These are phyloP conservation scores for Amazona vittata DNA, from an alignment of 2,113 vertebrate species.

Conservation along the genomic window DNA sequence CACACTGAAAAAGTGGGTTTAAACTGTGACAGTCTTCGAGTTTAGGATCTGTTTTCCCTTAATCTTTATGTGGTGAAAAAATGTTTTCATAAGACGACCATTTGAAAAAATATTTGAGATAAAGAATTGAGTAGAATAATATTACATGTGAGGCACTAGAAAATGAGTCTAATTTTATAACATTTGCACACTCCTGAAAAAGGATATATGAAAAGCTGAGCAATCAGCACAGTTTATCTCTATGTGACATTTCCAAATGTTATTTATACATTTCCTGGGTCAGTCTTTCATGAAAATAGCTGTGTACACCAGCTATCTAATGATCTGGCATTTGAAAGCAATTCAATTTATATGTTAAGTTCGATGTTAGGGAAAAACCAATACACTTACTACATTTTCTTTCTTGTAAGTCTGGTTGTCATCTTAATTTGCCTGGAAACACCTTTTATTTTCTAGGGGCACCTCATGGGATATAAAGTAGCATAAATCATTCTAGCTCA, in stretches of 20 bases:
- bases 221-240: constrained; percentile 40
- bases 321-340: constrained; percentile 46
- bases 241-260: constrained; percentile 42
- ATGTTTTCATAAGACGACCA: not conserved
- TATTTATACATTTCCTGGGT: constrained; percentile 56
- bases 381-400: not conserved
- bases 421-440: constrained; percentile 7
- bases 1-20: not conserved
- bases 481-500: not conserved
- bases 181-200: not conserved
- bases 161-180: constrained; percentile 33
- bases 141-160: not conserved
- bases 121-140: not conserved
- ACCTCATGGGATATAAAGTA: not conserved
- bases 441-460: not conserved
- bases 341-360: constrained; percentile 58
- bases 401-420: constrained; percentile 3
- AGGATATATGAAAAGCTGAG: not conserved
- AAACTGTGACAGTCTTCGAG: not conserved
- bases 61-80: not conserved
- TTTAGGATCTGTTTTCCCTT: not conserved
- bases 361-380: not conserved
- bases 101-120: not conserved
- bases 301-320: not conserved
- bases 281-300: constrained; percentile 46